Base-by-base conservation (phyloP, 2,888 invertebrate genomes). In the Trissoscelio sp. region DNA sequence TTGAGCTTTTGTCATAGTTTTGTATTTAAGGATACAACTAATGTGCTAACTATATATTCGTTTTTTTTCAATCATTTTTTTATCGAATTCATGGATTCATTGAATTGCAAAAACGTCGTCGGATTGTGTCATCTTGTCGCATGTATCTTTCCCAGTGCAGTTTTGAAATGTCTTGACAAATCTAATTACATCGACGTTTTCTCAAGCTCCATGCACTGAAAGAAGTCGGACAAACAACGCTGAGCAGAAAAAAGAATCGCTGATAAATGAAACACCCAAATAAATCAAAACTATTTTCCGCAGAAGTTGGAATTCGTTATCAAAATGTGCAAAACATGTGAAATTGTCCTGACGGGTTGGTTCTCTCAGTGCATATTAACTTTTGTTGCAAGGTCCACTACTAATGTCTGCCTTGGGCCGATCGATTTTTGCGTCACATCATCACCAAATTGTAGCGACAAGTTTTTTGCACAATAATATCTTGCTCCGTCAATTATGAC, bases 1-100 rank as follows among this genome's bases (percentile, higher is more conserved):
- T 81, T 81, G 81, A 81, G 78, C 81, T 31, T 81, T 77, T 48
- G 77, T 81, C 67, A 34, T 62, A 55, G 72, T 81, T 73, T 74
- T 37, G 64, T 37, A 70, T 69, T 64, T 57, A 24, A 72, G 60
- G 24, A 64, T 66, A 72, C 46, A 60, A 55, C 57, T 74, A 74
- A 75, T 44, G 66, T 46, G 31, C 55, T 74, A 69, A 18, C 44
- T 70, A 69, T 55, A 69, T 67, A 69, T 46, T 60, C 44, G 34
- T 64, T 62, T 44, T 20, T 16, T 14, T 39, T 9, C n/a, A n/a
- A 9, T 37, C n/a, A 4, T n/a, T n/a, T 6, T 6, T 24, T 46
- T 42, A 44, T 67, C 66, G 58, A 62, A 72, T 62, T 55, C 57
- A 55, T 39, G 42, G 42, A 62, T 48, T 72, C 46, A 53, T 37